Conservation (phyloP, 23 tunicate genomes). For the Oikopleura albicans region DNA sequence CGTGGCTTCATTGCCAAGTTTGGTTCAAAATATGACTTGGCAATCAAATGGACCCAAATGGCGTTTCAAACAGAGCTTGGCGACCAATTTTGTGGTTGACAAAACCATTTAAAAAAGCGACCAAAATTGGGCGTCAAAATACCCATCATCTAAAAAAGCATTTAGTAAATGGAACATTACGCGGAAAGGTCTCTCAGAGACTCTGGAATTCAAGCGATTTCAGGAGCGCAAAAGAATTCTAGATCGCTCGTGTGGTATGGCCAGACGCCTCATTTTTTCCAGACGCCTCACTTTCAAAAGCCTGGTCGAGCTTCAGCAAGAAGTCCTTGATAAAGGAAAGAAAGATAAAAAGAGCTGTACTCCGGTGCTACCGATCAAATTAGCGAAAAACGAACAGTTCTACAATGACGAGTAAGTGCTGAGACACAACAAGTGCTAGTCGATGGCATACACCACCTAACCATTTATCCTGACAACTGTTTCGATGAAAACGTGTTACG, state of each 20-base stretch:
- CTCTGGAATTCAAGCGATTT: conserved; percentile 9
- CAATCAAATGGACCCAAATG: too few relatives aligned
- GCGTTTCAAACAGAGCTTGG: too few relatives aligned
- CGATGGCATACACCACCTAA: too few relatives aligned
- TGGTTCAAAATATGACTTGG: too few relatives aligned
- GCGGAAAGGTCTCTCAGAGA: neutral
- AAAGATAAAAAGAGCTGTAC: neutral
- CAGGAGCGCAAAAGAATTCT: neutral
- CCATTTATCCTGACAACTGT: too few relatives aligned
- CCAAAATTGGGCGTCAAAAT: too few relatives aligned
- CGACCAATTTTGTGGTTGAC: too few relatives aligned
- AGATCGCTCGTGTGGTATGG: neutral
- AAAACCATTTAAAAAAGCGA: too few relatives aligned
- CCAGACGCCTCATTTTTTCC: neutral
- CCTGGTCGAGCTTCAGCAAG: neutral
- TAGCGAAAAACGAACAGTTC: neutral
- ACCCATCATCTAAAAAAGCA: too few relatives aligned
- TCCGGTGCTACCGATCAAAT: conserved; percentile 5
- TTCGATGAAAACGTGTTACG: too few relatives aligned
- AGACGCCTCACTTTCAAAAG: neutral
- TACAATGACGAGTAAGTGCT: conserved; percentile 6
- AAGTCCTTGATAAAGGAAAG: neutral
- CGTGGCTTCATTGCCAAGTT: too few relatives aligned
- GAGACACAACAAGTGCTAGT: too few relatives aligned
- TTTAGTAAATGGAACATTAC: neutral